Evolutionary conservation across 1,140 invertebrate species (phyloP).

Genomic region (Aleiodes sp.): DNA sequence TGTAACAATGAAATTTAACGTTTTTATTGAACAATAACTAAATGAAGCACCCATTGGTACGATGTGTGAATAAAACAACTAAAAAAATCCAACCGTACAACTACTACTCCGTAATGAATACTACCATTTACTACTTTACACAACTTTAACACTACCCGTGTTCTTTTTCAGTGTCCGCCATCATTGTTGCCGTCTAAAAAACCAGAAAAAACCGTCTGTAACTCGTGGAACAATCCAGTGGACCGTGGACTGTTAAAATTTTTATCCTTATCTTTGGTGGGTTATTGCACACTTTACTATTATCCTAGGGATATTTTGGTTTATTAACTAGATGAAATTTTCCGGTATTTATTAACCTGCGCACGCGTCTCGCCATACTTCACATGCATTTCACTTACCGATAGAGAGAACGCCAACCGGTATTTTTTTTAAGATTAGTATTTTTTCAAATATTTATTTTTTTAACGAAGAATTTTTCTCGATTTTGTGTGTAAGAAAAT

Average conservation of each 20-base stretch:
- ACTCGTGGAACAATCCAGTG: not conserved
- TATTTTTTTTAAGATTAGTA: too few relatives aligned
- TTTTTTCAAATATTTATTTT: too few relatives aligned
- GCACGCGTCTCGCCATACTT: too few relatives aligned
- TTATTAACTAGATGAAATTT: too few relatives aligned
- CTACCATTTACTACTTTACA: constrained; percentile 21
- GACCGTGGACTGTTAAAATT: not conserved
- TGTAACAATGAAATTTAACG: not conserved
- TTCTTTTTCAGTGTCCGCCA: constrained; percentile 27
- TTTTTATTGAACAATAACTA: not conserved
- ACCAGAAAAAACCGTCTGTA: constrained; percentile 15
- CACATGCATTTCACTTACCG: too few relatives aligned
- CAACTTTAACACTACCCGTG: constrained; percentile 10
- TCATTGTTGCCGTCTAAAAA: constrained; percentile 32
- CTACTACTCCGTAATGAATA: constrained; percentile 26
- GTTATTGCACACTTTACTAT: too few relatives aligned
- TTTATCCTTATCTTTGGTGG: too few relatives aligned
- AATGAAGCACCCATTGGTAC: not conserved
- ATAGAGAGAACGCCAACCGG: too few relatives aligned
- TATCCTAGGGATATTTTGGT: too few relatives aligned
- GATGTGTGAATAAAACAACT: not conserved
- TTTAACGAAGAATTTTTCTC: too few relatives aligned
- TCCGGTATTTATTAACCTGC: too few relatives aligned
- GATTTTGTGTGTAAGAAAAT: too few relatives aligned
- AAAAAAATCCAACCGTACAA: constrained; percentile 12